Percentiles rank a stretch among this genome's conserved stretches.
These are phyloP conservation scores for Drosophila punjabiensis DNA, from an alignment of 1,140 invertebrate species.

Conservation along the genomic window DNA sequence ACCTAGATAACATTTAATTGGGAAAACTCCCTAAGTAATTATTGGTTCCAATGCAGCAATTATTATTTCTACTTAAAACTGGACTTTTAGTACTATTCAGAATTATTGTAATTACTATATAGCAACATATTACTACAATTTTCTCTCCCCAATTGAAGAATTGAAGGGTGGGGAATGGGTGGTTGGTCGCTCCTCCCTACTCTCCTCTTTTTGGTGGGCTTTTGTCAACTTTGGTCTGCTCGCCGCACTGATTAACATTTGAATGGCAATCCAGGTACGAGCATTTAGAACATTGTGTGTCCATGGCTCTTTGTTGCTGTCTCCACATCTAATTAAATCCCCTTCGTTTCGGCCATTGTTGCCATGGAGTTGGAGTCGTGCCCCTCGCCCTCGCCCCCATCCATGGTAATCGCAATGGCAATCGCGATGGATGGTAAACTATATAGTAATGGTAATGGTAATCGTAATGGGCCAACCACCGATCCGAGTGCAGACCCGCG, in stretches of 20 bases:
- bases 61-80: too few relatives aligned
- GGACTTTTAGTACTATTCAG: not conserved
- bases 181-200: not conserved
- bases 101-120: not conserved
- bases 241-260: slow-evolving; percentile 80
- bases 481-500: slow-evolving; percentile 61
- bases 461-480: slow-evolving; percentile 55
- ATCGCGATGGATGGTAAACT: slow-evolving; percentile 30
- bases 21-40: too few relatives aligned
- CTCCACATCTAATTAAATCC: slow-evolving; percentile 84
- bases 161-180: slow-evolving; percentile 17
- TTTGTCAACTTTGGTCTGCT: slow-evolving; percentile 68
- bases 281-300: slow-evolving; percentile 77
- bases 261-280: slow-evolving; percentile 74
- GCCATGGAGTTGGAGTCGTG: slow-evolving; percentile 46
- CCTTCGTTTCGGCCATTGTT: slow-evolving; percentile 67
- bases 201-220: slow-evolving; percentile 21
- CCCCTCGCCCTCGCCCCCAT: slow-evolving; percentile 49
- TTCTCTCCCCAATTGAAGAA: slow-evolving; percentile 22
- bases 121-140: not conserved
- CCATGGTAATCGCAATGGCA: slow-evolving; percentile 70
- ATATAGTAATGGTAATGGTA: slow-evolving; percentile 54
- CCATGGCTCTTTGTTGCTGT: slow-evolving; percentile 67
- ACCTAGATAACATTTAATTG: too few relatives aligned
- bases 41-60: too few relatives aligned